phyloP scores from a whole-genome alignment of 2,797 vertebrate genomes.

The Leucoraja ocellata region DNA sequence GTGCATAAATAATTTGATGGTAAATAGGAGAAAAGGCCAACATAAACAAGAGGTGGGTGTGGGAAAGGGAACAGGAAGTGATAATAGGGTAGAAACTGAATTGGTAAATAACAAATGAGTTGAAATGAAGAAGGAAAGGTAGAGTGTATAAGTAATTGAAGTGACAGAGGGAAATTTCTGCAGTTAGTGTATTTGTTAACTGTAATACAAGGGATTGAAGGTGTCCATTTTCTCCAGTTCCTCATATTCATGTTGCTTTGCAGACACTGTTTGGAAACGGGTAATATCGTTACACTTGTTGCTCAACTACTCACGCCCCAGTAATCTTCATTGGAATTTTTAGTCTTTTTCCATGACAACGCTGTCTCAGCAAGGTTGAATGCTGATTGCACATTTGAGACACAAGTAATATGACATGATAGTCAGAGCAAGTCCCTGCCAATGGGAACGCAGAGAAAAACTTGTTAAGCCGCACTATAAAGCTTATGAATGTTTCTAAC shows the following conservation, averaged over 20 bases:
- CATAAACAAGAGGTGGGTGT: neutral
- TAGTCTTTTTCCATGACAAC: too few relatives aligned
- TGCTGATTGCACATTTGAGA: too few relatives aligned
- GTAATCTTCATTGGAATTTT: neutral
- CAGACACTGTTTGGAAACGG: too few relatives aligned
- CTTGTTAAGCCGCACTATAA: too few relatives aligned
- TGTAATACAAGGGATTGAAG: neutral
- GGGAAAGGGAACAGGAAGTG: neutral
- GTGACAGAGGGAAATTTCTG: neutral
- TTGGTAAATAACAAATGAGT: neutral
- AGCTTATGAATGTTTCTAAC: too few relatives aligned
- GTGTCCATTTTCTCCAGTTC: too few relatives aligned
- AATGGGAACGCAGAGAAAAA: too few relatives aligned
- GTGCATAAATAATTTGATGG: neutral
- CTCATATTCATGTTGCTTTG: too few relatives aligned
- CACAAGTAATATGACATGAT: too few relatives aligned
- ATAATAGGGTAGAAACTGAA: neutral
- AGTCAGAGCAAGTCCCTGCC: too few relatives aligned
- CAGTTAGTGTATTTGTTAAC: neutral
- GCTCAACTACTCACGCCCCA: neutral
- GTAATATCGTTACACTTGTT: too few relatives aligned
- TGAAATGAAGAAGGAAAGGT: neutral
- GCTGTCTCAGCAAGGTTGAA: too few relatives aligned
- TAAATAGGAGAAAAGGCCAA: neutral
- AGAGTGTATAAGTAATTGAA: neutral